A percentile compares a stretch with the other conserved stretches of the same genome.
These are phyloP conservation scores for Papilio polyxenes DNA, from an alignment of 1,140 invertebrate species.

Conservation along the genomic window DNA sequence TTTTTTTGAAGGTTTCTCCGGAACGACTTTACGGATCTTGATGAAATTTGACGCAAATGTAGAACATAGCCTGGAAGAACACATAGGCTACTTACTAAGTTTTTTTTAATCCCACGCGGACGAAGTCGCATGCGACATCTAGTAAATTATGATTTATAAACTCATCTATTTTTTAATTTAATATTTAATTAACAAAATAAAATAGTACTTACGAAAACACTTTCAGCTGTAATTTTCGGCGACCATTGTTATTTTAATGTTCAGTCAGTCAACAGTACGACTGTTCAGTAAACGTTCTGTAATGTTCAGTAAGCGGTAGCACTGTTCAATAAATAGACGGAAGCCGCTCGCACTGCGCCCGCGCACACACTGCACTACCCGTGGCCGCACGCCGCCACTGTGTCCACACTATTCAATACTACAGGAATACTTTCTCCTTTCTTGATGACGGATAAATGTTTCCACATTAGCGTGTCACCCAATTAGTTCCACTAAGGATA, in stretches of 20 bases:
- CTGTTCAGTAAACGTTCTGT: background rate
- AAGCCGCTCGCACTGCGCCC: slow-evolving; percentile 19
- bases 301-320: background rate
- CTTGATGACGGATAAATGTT: background rate
- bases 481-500: background rate
- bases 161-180: background rate
- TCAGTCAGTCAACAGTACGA: background rate
- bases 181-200: background rate
- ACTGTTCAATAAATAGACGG: slow-evolving; percentile 13
- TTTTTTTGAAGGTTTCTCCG: too few relatives aligned
- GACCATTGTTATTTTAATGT: background rate
- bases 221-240: background rate
- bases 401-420: background rate
- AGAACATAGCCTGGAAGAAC: too few relatives aligned
- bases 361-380: slow-evolving; percentile 12
- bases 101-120: too few relatives aligned
- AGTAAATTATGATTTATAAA: background rate
- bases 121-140: too few relatives aligned
- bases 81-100: too few relatives aligned
- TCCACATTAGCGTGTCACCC: background rate
- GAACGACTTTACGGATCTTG: too few relatives aligned
- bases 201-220: slow-evolving; percentile 23
- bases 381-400: background rate
- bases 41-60: too few relatives aligned
- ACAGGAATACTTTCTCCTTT: background rate